Evolutionary conservation across 2,888 invertebrate species (phyloP), one percentile per base, ranked within the genome.

Genomic region (Microctonus hyperodae): DNA sequence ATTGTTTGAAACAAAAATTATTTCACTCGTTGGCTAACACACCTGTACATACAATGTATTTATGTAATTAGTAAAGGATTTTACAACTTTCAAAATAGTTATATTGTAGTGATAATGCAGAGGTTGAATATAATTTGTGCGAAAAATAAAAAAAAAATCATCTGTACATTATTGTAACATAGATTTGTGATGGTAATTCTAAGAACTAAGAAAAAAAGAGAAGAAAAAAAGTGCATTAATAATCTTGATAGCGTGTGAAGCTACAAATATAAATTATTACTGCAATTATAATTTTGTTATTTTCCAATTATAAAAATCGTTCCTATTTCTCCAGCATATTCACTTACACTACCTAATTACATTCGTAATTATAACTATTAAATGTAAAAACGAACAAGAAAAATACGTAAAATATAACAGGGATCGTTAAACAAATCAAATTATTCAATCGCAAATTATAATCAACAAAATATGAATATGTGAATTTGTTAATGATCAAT

Each of bases 151-250:
- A 9, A 50, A 51, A 37, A 23, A 58, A 44, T 57, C 35, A 51
- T 58, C 20, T 83, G 83, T 83, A 83, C 71, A 83, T 83, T 81
- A 76, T 75, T 83, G 83, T 83, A 82, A 76, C 72, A 83, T 83
- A 82, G 69, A 67, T 72, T 74, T 77, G 78, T 79, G 78, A 44
- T 44, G 16, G 77, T 83, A 82, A 79, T 79, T 81, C 79, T 81
- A 72, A 76, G 70, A 71, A 71, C 69, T 65, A 64, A 59, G 69
- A 60, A 23, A 65, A 55, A 55, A 68, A 37, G 68, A 22, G n/a
- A 6, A n/a, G 28, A 5, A 28, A 28, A 5, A 28, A 28, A n/a
- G n/a, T n/a, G n/a, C n/a, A n/a, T n/a, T 28, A 28, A 28, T 40
- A 57, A 35, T 11, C n/a, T n/a, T n/a, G n/a, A n/a, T n/a, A n/a